Percentiles rank a stretch among this genome's conserved stretches.
These are phyloP conservation scores for Corythucha ciliata DNA, from an alignment of 2,888 invertebrate genomes.

Conservation along the genomic window DNA sequence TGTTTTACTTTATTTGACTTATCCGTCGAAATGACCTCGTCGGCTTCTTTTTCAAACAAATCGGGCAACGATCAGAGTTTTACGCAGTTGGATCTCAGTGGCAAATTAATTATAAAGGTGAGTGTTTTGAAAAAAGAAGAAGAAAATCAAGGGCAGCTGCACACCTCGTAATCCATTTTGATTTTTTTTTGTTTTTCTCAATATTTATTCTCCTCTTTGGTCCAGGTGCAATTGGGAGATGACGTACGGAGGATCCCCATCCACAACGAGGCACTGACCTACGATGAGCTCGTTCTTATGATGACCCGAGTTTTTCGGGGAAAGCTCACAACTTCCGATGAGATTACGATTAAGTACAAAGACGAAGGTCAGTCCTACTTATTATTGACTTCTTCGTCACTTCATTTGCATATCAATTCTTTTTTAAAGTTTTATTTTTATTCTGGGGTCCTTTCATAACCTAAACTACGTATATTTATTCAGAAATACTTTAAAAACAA, in stretches of 20 bases:
- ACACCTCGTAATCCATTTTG: background rate
- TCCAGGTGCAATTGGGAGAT: slow-evolving; percentile 51
- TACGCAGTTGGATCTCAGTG: slow-evolving; percentile 43
- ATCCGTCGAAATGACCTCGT: slow-evolving; percentile 26
- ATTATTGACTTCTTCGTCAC: background rate
- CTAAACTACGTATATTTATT: no score
- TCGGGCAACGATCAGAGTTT: slow-evolving; percentile 33
- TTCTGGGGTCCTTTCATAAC: no score
- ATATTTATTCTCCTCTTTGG: background rate
- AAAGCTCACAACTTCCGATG: slow-evolving; percentile 53
- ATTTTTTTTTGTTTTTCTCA: slow-evolving; percentile 3
- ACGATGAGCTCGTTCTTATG: slow-evolving; percentile 59
- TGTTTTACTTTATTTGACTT: slow-evolving; percentile 20
- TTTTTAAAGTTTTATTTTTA: background rate
- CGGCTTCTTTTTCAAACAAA: slow-evolving; percentile 27
- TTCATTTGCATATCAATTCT: background rate
- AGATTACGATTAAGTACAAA: slow-evolving; percentile 59
- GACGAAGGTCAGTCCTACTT: slow-evolving; percentile 50
- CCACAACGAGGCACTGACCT: slow-evolving; percentile 62
- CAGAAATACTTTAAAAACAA: no score
- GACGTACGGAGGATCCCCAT: slow-evolving; percentile 60
- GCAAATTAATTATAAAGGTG: slow-evolving; percentile 48
- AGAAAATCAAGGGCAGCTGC: slow-evolving; percentile 1
- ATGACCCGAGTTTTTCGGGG: slow-evolving; percentile 61
- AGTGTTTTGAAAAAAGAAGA: background rate